phyloP scores from a whole-genome alignment of 2,797 vertebrate species.

The Neopelma chrysocephalum region DNA sequence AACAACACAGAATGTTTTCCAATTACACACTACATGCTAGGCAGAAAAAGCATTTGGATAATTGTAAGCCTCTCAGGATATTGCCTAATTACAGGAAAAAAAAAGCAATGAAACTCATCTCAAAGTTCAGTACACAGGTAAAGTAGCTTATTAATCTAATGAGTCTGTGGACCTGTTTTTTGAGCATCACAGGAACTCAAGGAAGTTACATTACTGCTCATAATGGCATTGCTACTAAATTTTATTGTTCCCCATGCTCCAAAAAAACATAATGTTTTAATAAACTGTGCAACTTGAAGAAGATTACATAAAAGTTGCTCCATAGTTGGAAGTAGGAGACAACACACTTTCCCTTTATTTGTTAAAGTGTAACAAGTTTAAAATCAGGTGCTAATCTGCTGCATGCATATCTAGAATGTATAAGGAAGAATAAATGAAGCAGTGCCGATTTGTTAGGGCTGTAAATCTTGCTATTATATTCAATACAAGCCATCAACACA shows the following conservation, averaged over 20 bases:
- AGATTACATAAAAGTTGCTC: neutral
- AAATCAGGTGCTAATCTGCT: neutral
- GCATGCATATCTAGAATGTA: neutral
- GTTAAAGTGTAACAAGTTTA: neutral
- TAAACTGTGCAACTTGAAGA: conserved; percentile 6
- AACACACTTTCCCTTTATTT: neutral
- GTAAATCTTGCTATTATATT: conserved; percentile 37
- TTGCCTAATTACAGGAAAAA: neutral
- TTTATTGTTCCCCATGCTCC: neutral
- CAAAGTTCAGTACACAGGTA: neutral
- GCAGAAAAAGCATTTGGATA: neutral
- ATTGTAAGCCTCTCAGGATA: neutral
- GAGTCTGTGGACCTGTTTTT: neutral
- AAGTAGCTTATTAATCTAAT: conserved; percentile 11
- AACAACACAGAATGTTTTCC: neutral
- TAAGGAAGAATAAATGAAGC: neutral
- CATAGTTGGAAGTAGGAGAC: neutral
- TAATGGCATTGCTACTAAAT: neutral
- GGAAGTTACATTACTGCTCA: neutral
- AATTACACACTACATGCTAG: neutral
- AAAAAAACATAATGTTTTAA: neutral
- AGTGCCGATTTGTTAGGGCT: conserved; percentile 1
- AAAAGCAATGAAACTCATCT: neutral
- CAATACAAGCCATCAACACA: neutral
- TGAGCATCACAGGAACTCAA: neutral